Evolutionary conservation across 2,888 invertebrate genomes (phyloP).

Genomic region (Trachelus iudaicus): DNA sequence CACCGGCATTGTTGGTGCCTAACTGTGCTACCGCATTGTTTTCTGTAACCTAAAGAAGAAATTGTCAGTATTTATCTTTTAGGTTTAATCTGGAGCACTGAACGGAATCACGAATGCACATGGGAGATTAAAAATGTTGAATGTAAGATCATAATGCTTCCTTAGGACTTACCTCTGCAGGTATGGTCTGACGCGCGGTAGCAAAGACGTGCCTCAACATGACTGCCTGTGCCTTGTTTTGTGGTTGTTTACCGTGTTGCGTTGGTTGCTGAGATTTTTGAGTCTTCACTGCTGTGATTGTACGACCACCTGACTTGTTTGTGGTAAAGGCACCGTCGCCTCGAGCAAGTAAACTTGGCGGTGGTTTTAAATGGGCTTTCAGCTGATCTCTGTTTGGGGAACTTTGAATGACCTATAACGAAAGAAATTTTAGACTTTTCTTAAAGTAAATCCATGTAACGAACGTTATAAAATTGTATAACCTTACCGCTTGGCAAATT

Average conservation of each 20-base stretch:
- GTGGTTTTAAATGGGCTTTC: slow-evolving; percentile 86
- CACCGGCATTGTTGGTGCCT: slow-evolving; percentile 65
- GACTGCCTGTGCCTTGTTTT: slow-evolving; percentile 56
- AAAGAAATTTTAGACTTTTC: background rate
- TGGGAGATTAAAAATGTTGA: background rate
- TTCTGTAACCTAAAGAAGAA: slow-evolving; percentile 46
- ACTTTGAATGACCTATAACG: slow-evolving; percentile 81
- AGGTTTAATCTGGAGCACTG: too few species aligned
- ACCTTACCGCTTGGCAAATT: slow-evolving; percentile 84
- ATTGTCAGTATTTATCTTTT: background rate
- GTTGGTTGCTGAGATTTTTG: slow-evolving; percentile 53
- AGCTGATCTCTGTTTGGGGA: slow-evolving; percentile 91
- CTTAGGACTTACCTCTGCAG: slow-evolving; percentile 46
- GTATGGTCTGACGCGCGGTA: slow-evolving; percentile 53
- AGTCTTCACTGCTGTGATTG: slow-evolving; percentile 56
- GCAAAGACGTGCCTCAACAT: slow-evolving; percentile 60
- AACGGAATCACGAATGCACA: too few species aligned
- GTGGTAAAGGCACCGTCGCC: slow-evolving; percentile 57
- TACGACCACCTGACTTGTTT: slow-evolving; percentile 56
- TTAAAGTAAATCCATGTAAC: too few species aligned
- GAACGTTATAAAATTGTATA: too few species aligned
- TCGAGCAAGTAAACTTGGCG: slow-evolving; percentile 78
- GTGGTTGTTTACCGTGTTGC: slow-evolving; percentile 50
- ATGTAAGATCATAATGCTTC: background rate
- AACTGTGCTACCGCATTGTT: slow-evolving; percentile 53